Evolutionary conservation across 64 coral and sea anemone species (phyloP), one percentile per base, ranked within the genome.

Genomic region (Dendrophyllia cribrosa): DNA sequence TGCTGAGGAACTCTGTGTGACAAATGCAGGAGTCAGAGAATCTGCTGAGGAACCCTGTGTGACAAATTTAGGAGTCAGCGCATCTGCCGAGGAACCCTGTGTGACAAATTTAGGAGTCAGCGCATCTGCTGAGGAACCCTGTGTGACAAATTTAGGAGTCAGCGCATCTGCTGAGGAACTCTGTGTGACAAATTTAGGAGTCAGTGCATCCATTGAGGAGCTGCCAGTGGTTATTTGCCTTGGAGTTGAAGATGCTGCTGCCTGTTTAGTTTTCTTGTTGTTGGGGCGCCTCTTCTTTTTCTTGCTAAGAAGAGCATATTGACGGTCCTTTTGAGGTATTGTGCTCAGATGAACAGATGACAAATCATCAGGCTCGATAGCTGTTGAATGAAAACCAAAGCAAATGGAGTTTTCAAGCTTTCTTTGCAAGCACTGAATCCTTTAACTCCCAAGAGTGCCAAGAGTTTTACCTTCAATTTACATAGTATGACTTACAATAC

Each of bases 261-360:
- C 24, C 4, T 93, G 83, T 87, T 87, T 93, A 24, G 83, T 76
- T 70, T 87, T 93, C 47, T 93, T 93, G 72, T 86, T 92, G 13
- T 43, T 87, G 68, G 63, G 13, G 25, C 74, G 50, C 43, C 82
- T 34, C 45, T 84, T 84, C 63, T 84, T 84, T 47, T 68, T 84
- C 46, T 84, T 84, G 80, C 80, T 84, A 5, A 84, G 46, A 10
- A 51, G 21, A 46, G 61, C 60, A 55, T 93, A 93, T 7, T 71
- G 46, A 14, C 82, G 80, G 49, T 83, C 83, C 55, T 86, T 93
- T 23, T 83, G 59, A 68, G 91, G 82, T 52, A 86, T 65, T 63
- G 74, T 87, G 49, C 65, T 67, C 24, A 93, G 48, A 50, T 87
- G 73, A 13, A 93, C 79, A 24, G 82, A 86, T 14, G 91, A 93